Percentiles rank a stretch among this genome's conserved stretches.
phyloP scores from a whole-genome alignment of 2,797 vertebrate genomes.

The Anguilla obscura region DNA sequence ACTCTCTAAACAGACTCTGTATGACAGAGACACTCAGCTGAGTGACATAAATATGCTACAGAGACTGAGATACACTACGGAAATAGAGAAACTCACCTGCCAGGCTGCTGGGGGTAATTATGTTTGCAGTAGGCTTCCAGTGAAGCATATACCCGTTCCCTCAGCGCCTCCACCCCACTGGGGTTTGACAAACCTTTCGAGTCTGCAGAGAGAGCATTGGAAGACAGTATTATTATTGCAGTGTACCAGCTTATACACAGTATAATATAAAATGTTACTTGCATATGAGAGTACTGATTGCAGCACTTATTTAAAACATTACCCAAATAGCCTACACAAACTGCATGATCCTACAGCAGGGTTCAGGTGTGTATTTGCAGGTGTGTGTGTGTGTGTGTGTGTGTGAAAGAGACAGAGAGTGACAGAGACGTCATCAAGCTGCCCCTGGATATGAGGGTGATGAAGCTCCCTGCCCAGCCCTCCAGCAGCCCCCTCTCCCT shows the following conservation, averaged over 20 bases:
- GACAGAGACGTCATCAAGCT: conserved; percentile 82
- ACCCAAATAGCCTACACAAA: neutral
- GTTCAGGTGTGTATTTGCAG: neutral
- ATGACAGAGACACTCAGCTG: neutral
- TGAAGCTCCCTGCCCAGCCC: conserved; percentile 30
- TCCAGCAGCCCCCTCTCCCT: conserved; percentile 70
- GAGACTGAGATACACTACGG: neutral
- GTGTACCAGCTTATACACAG: neutral
- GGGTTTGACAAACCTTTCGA: conserved; percentile 85
- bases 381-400: too few species aligned
- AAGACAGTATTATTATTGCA: neutral
- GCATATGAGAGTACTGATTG: neutral
- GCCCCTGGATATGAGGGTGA: too few species aligned
- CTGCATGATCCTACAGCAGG: neutral
- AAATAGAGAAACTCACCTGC: conserved; percentile 67
- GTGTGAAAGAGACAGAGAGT: neutral
- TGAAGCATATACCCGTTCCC: conserved; percentile 84
- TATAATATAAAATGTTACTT: neutral
- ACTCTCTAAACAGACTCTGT: neutral
- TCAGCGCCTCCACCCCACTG: conserved; percentile 76
- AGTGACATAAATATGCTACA: neutral
- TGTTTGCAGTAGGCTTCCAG: conserved; percentile 87
- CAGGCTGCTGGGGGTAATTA: conserved; percentile 85
- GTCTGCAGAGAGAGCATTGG: conserved; percentile 58
- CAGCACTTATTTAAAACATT: neutral